Base-by-base conservation (phyloP, 2,113 vertebrate species). In the Pelmatolapia mariae region DNA sequence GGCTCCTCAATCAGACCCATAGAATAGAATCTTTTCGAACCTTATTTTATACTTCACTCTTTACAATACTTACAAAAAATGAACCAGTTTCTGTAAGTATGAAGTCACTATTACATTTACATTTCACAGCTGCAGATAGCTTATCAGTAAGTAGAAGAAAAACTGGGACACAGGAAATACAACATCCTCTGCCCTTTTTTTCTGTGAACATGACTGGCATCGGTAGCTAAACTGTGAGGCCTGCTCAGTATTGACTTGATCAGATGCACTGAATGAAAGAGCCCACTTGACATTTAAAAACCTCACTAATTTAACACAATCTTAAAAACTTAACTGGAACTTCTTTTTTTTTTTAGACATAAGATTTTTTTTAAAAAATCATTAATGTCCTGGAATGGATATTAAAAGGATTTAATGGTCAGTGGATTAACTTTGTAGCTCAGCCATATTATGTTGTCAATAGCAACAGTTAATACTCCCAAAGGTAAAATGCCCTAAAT, bases 241-340 rank as follows among this genome's bases (percentile, higher is more conserved):
- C 52, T 24, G 11, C 82, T 80, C 43, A 10, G 81, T 87, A 90
- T 93, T 90, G 88, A 88, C 82, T 94, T 91, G 68, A 88, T 94
- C 68, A 86, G 80, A 92, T 90, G 9, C 59, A 36, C 29, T 63
- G 59, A 86, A 92, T 91, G 84, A 92, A 92, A 94, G 81, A 57
- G 19, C 8, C 29, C 13, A 29, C 83, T 57, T 90, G 87, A 91
- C 90, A 89, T 85, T 92, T 91, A 84, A 76, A 89, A 82, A 52
- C 66, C 45, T 84, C 78, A 29, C 47, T 85, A 86, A 88, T 83
- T 89, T 79, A 85, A 84, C 59, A 87, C 81, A 92, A 81, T 54
- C 71, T 81, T 63, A 59, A 56, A 83, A 86, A 82, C 81, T 3
- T 66, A 86, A 80, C 12, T 19, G 22, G 82, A 80, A 84, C 78